Evolutionary conservation across 1,140 invertebrate genomes (phyloP), one percentile per base, ranked within the genome.

Genomic region (Lutraria rhynchaena): DNA sequence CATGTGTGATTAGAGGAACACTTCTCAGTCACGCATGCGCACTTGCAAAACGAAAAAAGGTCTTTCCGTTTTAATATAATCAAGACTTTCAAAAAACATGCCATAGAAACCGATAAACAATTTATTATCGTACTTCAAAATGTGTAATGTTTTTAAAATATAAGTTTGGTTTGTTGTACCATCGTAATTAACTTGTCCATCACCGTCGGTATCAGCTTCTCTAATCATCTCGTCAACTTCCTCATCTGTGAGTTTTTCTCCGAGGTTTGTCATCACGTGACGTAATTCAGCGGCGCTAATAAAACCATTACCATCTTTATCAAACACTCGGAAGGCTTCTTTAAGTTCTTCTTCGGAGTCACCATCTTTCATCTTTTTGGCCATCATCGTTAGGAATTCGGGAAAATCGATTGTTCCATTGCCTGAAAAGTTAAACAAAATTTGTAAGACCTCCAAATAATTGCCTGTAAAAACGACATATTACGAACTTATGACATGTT

Each of bases 311-410:
- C 97, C 97, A 94, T 99, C 97, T 94, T 98, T 99, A 93, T 99
- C 97, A 93, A 98, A 98, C 84, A 65, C 67, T 41, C 7, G 3
- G 95, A 99, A 99, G 84, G 98, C 98, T 94, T 99, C 98, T 93
- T 97, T 95, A 92, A 99, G 99, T 93, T 99, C 98, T 93, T 99
- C 98, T 94, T 99, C 98, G 93, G 96, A 98, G 93, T 99, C 98
- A 83, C 97, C 98, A 94, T 99, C 98, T 93, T 99, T 99, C 97
- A 99, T 99, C 55, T 81, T 77, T 49, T 53, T 58, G 0, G 37
- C 22, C 84, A 86, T 86, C 82, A 86, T 86, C 35, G 60, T 22
- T 0, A 84, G 37, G 57, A 86, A 86, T 53, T 86, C 84, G 2
- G 61, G 55, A 37, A 84, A 84, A 57, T 86, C 85, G 13, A 86